Conservation (phyloP, 2,888 invertebrate genomes). For the Ariolimax columbianus region DNA sequence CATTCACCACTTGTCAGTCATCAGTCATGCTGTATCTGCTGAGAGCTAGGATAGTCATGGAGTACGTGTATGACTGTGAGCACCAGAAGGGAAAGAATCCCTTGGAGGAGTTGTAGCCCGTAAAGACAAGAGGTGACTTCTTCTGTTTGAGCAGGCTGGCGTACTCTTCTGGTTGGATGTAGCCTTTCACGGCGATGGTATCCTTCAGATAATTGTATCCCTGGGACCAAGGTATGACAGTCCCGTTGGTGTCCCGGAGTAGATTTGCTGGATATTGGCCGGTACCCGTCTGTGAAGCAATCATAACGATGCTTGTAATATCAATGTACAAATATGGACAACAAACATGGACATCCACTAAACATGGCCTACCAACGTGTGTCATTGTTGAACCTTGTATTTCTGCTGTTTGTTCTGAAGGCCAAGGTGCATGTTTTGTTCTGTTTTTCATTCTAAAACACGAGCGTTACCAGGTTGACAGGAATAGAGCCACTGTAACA, state of each 20-base stretch:
- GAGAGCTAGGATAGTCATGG: not conserved
- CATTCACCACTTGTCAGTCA: too few species aligned
- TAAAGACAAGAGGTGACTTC: constrained; percentile 61
- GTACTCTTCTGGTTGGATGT: constrained; percentile 60
- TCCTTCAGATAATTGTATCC: constrained; percentile 28
- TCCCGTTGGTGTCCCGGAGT: constrained; percentile 58
- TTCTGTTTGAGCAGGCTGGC: constrained; percentile 56
- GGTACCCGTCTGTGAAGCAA: constrained; percentile 15
- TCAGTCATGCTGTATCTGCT: not conserved
- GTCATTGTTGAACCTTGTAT: too few species aligned
- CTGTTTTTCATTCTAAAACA: too few species aligned
- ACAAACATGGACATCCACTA: too few species aligned
- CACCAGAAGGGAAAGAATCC: constrained; percentile 69
- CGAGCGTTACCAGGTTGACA: too few species aligned
- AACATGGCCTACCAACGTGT: too few species aligned
- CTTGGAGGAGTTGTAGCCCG: constrained; percentile 64
- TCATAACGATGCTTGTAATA: too few species aligned
- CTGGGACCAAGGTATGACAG: constrained; percentile 40
- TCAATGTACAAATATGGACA: too few species aligned
- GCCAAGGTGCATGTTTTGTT: too few species aligned
- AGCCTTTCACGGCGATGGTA: constrained; percentile 60
- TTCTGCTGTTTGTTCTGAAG: too few species aligned
- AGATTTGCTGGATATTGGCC: constrained; percentile 55
- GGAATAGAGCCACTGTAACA: too few species aligned
- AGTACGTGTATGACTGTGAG: constrained; percentile 67